These are phyloP conservation scores for Herpailurus yagouaroundi DNA, from an alignment of 2,113 vertebrate species.

Conservation along the genomic window DNA sequence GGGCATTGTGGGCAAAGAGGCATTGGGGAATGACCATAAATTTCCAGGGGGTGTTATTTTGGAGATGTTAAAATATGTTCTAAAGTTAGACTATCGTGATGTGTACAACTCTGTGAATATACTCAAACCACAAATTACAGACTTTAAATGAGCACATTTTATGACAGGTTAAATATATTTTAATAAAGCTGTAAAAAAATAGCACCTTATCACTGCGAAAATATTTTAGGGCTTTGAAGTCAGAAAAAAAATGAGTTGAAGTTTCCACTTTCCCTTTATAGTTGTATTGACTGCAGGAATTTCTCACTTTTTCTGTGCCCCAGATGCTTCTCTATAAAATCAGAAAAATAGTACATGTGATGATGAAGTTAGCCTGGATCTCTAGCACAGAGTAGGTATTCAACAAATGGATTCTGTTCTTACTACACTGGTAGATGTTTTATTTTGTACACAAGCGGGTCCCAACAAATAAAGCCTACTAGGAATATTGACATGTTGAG, in stretches of 20 bases:
- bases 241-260: not conserved
- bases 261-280: not conserved
- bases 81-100: not conserved
- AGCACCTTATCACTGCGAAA: not conserved
- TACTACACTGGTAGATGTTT: not conserved
- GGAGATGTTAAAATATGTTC: not conserved
- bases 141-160: not conserved
- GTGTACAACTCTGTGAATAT: not conserved
- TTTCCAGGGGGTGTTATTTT: not conserved
- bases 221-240: constrained; percentile 10
- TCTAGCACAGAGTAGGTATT: not conserved
- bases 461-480: not conserved
- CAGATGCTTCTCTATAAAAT: not conserved
- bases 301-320: not conserved
- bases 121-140: not conserved
- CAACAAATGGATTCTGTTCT: not conserved
- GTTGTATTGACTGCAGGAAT: not conserved
- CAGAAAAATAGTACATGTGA: not conserved
- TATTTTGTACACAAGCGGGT: not conserved
- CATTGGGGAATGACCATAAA: not conserved
- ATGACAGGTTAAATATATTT: not conserved
- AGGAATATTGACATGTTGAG: not conserved
- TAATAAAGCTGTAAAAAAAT: not conserved
- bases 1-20: not conserved
- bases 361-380: not conserved